These are phyloP conservation scores for Varanus salvator DNA, from an alignment of 2,113 vertebrate genomes.

Conservation along the genomic window DNA sequence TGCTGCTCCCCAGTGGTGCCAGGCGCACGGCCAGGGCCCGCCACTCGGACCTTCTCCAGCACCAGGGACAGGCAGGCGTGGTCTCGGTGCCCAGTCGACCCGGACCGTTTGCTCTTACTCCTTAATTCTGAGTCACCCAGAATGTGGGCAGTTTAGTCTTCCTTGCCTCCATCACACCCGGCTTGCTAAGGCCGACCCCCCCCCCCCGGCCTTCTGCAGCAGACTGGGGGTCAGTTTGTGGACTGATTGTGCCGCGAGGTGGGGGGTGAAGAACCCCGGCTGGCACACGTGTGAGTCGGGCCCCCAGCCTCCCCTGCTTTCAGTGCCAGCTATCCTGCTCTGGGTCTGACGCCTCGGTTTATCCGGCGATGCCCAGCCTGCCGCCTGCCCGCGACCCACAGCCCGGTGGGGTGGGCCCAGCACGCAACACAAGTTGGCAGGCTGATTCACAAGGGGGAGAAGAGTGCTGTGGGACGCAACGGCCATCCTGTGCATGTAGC, in stretches of 20 bases:
- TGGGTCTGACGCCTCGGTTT: neutral
- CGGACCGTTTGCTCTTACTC: no score
- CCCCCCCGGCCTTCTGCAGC: neutral
- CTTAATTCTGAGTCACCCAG: no score
- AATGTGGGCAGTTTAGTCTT: neutral
- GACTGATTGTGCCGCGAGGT: neutral
- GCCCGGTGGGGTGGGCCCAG: neutral
- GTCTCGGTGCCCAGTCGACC: neutral
- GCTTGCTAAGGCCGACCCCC: neutral
- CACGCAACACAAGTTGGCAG: neutral
- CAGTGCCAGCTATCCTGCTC: neutral
- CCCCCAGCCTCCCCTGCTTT: no score
- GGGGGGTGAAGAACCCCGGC: neutral
- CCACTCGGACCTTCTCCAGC: no score
- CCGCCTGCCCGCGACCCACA: no score
- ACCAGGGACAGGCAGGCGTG: neutral
- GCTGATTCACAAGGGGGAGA: neutral
- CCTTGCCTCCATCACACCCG: neutral
- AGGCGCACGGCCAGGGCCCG: no score
- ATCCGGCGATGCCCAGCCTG: neutral
- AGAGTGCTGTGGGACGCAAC: neutral
- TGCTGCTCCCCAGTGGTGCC: no score
- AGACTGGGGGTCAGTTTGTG: neutral
- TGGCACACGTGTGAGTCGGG: neutral
- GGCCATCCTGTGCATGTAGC: no score